A percentile compares a stretch with the other conserved stretches of the same genome.
These are phyloP conservation scores for Sturnira hondurensis DNA, from an alignment of 2,113 vertebrate species.

Conservation along the genomic window DNA sequence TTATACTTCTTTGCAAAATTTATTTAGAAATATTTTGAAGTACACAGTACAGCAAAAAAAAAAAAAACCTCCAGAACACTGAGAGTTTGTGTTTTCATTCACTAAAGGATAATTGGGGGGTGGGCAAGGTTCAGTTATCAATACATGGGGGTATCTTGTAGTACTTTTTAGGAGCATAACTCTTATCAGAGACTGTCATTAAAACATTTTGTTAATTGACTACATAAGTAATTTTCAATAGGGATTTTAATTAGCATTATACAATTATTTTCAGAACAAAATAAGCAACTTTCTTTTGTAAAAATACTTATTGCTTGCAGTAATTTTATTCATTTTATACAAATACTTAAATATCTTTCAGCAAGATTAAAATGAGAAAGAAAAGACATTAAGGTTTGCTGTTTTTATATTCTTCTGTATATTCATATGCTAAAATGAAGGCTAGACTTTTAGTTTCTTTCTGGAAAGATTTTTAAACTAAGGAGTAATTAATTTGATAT, in stretches of 20 bases:
- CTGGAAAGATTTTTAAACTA: neutral
- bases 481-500: neutral
- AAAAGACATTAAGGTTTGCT: neutral
- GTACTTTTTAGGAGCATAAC: neutral
- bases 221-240: neutral
- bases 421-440: neutral
- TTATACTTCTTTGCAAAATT: neutral
- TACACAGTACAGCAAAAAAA: neutral
- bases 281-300: neutral
- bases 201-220: neutral
- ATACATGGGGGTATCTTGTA: neutral
- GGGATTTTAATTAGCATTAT: neutral
- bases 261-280: constrained; percentile 5
- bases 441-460: neutral
- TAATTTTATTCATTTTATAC: neutral
- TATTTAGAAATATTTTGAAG: constrained; percentile 3
- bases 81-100: neutral
- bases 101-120: neutral
- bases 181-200: neutral
- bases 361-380: neutral
- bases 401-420: constrained; percentile 2
- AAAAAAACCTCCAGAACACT: neutral
- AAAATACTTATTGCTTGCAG: neutral
- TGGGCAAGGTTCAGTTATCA: neutral
- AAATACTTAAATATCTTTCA: neutral